phyloP scores from a whole-genome alignment of 2,797 vertebrate genomes.

The Myotis daubentonii region DNA sequence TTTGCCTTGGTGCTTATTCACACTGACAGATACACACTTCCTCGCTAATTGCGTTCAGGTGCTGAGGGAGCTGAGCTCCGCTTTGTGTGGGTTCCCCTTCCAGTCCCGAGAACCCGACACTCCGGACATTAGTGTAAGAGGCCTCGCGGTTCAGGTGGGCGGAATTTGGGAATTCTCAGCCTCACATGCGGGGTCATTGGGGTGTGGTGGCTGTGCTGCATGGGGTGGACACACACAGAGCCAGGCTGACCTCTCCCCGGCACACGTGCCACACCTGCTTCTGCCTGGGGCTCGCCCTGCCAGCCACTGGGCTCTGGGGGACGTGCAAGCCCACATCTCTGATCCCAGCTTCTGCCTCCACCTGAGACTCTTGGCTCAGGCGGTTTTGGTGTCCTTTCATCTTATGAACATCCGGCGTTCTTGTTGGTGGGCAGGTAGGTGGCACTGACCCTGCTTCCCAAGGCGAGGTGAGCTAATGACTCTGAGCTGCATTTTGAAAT shows the following conservation, averaged over 20 bases:
- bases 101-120: neutral
- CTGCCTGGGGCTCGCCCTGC: neutral
- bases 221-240: neutral
- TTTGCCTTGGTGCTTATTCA: slow-evolving; percentile 77
- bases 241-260: neutral
- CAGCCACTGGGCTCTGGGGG: rapidly evolving
- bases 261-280: neutral
- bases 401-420: rapidly evolving
- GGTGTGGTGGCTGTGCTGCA: rapidly evolving
- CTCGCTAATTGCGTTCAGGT: slow-evolving; percentile 44
- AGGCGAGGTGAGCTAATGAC: neutral
- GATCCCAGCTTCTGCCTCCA: rapidly evolving
- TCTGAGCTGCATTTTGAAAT: rapidly evolving
- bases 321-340: rapidly evolving
- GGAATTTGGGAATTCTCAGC: rapidly evolving
- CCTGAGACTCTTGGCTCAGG: rapidly evolving
- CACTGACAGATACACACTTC: slow-evolving; percentile 70
- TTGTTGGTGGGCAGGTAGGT: neutral
- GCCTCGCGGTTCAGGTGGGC: rapidly evolving
- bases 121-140: rapidly evolving
- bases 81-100: neutral
- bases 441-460: neutral
- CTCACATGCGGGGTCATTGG: rapidly evolving
- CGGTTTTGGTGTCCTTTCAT: neutral
- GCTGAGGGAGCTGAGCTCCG: neutral